Evolutionary conservation across 2,113 vertebrate species (phyloP).

Genomic region (Typhlomys cinereus): DNA sequence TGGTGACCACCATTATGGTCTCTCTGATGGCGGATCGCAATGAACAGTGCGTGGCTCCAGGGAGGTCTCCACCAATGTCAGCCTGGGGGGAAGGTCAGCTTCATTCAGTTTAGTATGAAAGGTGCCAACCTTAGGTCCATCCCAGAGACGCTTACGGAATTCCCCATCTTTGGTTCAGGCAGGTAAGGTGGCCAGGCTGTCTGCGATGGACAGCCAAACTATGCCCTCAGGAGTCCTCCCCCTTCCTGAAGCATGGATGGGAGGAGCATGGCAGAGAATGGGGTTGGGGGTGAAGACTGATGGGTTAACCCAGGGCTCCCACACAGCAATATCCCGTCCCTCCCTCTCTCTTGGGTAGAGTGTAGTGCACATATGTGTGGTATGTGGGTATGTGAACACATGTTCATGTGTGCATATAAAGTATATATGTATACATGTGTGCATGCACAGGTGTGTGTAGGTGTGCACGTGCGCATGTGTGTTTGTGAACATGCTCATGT

Average conservation of each 20-base stretch:
- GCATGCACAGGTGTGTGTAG: no score
- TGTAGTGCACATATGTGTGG: no score
- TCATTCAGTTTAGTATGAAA: slow-evolving; percentile 11
- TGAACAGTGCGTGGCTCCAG: not conserved
- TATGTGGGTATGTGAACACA: no score
- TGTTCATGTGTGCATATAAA: no score
- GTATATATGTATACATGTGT: no score
- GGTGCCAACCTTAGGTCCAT: not conserved
- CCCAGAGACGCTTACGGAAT: not conserved
- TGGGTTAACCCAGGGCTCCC: not conserved
- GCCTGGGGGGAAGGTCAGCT: not conserved
- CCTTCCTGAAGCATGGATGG: not conserved
- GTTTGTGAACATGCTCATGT: not conserved
- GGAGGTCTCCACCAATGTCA: slow-evolving; percentile 5
- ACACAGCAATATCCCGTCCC: not conserved
- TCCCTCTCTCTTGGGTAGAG: no score
- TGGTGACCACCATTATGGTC: not conserved
- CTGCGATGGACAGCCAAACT: not conserved
- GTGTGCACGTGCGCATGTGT: not conserved
- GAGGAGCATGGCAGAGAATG: no score
- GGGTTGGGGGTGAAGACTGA: not conserved
- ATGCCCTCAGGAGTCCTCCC: not conserved
- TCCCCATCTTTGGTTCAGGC: not conserved
- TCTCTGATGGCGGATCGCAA: not conserved
- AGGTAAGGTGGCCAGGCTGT: not conserved